These are phyloP conservation scores for Pelochelys cantorii DNA, from an alignment of 2,797 vertebrate genomes.

Conservation along the genomic window DNA sequence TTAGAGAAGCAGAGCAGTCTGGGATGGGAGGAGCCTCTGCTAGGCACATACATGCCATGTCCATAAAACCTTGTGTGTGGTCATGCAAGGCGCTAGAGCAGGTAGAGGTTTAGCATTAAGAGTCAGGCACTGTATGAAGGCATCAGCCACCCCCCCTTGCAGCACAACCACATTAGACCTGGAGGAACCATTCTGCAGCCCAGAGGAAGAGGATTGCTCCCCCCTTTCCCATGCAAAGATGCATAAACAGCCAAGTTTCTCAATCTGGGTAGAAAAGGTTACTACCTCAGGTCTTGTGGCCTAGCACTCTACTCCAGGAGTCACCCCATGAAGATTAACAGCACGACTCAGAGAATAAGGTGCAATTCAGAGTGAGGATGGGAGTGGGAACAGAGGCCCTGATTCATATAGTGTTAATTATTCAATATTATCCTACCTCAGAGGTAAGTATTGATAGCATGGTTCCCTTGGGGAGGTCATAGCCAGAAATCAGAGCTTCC, in stretches of 20 bases:
- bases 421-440: constrained; percentile 5
- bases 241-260: too few relatives aligned
- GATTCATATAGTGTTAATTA: constrained; percentile 13
- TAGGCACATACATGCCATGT: neutral
- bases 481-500: neutral
- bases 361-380: neutral
- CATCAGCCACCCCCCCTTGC: too few relatives aligned
- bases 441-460: neutral
- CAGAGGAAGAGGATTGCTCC: too few relatives aligned
- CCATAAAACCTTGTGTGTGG: too few relatives aligned
- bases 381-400: neutral
- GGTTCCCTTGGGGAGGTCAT: neutral
- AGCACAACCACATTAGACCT: too few relatives aligned
- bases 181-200: too few relatives aligned
- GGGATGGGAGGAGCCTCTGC: accelerated
- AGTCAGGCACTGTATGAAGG: too few relatives aligned
- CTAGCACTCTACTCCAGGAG: neutral
- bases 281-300: neutral
- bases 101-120: too few relatives aligned
- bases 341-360: neutral
- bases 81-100: too few relatives aligned
- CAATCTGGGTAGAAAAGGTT: neutral
- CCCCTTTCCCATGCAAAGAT: too few relatives aligned
- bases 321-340: neutral
- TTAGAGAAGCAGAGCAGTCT: neutral